These are phyloP conservation scores for Ellobius talpinus DNA, from an alignment of 2,113 vertebrate genomes.

Conservation along the genomic window DNA sequence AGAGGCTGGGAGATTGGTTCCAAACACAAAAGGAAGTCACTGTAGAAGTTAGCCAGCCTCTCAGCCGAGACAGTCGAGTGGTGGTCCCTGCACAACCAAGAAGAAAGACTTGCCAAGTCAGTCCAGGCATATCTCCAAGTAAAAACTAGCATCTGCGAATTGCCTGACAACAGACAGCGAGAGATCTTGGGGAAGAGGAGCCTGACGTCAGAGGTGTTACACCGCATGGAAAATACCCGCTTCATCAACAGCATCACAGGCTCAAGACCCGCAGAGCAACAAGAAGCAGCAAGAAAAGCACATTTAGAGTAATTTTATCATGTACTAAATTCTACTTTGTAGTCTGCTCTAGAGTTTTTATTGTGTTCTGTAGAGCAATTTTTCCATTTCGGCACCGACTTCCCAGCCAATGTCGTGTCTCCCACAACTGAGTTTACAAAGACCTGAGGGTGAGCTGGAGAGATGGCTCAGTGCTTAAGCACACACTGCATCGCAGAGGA, in stretches of 20 bases:
- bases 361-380: background rate
- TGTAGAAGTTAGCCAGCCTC: background rate
- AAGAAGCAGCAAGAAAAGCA: background rate
- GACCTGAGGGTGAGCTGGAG: background rate
- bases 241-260: constrained; percentile 27
- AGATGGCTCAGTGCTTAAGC: background rate
- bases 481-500: background rate
- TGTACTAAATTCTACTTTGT: background rate
- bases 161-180: background rate
- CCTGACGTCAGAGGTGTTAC: background rate
- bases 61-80: background rate
- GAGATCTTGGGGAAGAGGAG: background rate
- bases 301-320: background rate
- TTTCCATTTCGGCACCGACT: background rate
- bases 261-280: background rate
- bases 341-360: background rate
- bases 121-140: background rate
- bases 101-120: background rate
- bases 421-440: background rate
- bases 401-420: background rate
- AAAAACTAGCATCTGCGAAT: background rate
- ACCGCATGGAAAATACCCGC: background rate
- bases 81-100: background rate
- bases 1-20: background rate
- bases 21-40: background rate